Base-by-base conservation (phyloP, 2,797 vertebrate species). In the Phoeniculus purpureus region DNA sequence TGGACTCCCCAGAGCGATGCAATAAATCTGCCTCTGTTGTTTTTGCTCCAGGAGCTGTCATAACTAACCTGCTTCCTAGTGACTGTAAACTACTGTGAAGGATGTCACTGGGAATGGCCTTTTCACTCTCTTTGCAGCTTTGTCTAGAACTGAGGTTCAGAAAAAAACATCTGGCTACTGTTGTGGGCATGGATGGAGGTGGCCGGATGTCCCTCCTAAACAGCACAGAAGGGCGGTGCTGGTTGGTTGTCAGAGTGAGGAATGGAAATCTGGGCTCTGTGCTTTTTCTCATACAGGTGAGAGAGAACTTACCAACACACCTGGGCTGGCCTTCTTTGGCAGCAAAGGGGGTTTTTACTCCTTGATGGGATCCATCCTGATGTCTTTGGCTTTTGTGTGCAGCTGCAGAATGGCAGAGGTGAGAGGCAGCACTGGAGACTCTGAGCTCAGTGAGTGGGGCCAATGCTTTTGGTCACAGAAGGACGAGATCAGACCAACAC, bases 31-130 rank as follows among this genome's bases (percentile, higher is more conserved):
- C 32, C 59, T 58, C 52, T 9, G 48, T 74, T 86, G 26, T 74
- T 85, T 54, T 34, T 74, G 50, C 58, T 91, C 88, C 67, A 92
- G 60, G 75, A 91, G 25, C 75, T 88, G 71, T 90, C 45, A 25
- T 81, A 83, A 83, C 76, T 85, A 66, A 62, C 74, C 62, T 84
- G 64, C 47, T 78, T 87, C 59, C 75, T 88, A 59, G 43, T 85
- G 76, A 58, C 82, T 68, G 29, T 77, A 51, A 87, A 89, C 25
- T 27, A 60, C 64, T 67, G 21, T 78, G 65, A 92, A 81, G 62
- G 81, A 48, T 32, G 29, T 56, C 70, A 22, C 54, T 80, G 51
- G 62, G 67, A 81, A 68, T 61, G 68, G 14, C 55, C 32, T 87
- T 89, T 90, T 58, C 20, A n/a, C 17, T 75, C 37, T 78, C 15